phyloP scores from a whole-genome alignment of 2,113 vertebrate species.

The Rhynchopsitta pachyrhyncha region DNA sequence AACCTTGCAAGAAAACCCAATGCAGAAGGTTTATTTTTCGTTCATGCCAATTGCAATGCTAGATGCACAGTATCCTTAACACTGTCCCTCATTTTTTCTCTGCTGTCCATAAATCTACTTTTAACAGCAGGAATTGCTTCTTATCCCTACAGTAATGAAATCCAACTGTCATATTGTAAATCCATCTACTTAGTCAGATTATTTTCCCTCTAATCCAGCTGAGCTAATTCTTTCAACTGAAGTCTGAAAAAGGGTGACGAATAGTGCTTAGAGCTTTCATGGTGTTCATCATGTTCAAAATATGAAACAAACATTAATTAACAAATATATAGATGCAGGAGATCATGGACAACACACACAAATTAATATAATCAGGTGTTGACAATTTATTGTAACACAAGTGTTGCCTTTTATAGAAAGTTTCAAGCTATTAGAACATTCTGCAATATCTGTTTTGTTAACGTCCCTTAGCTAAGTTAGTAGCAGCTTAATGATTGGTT shows the following conservation, averaged over 20 bases:
- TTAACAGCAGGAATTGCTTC: neutral
- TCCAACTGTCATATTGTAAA: neutral
- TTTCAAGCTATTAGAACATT: too few species aligned
- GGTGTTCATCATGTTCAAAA: neutral
- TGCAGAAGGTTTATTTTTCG: neutral
- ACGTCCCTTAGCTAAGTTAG: too few species aligned
- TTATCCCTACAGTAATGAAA: neutral
- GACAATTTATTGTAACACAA: too few species aligned
- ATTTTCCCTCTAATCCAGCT: neutral
- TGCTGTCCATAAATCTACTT: neutral
- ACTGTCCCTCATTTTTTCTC: neutral
- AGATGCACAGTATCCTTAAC: accelerated
- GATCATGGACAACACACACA: too few species aligned
- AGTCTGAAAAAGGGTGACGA: neutral
- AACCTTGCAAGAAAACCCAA: neutral
- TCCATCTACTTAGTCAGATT: neutral
- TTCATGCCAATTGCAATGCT: neutral
- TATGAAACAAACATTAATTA: slow-evolving; percentile 33
- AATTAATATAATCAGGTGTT: too few species aligned
- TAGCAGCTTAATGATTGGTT: too few species aligned
- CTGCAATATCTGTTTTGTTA: too few species aligned
- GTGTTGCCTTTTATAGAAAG: too few species aligned
- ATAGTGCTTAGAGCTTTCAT: neutral
- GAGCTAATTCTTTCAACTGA: neutral
- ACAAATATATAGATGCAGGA: neutral